phyloP scores from a whole-genome alignment of 2,113 vertebrate species.

The Bos taurus region DNA sequence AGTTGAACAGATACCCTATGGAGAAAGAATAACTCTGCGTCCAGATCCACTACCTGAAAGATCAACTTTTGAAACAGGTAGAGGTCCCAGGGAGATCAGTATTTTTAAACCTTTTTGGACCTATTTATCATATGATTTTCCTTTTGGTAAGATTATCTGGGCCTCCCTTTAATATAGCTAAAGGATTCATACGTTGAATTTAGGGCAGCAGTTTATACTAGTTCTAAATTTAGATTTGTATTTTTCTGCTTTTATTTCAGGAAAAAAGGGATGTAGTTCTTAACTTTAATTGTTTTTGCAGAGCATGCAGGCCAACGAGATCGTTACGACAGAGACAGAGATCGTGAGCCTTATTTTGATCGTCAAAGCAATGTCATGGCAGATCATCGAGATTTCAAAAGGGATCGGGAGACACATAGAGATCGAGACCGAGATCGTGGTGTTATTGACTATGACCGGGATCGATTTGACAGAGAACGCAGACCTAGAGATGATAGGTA shows the following conservation, averaged over 20 bases:
- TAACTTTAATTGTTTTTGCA: slow-evolving; percentile 67
- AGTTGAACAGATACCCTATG: slow-evolving; percentile 95
- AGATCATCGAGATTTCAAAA: slow-evolving; percentile 92
- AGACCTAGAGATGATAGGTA: slow-evolving; percentile 93
- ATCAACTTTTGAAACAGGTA: slow-evolving; percentile 93
- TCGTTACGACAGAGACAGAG: slow-evolving; percentile 90
- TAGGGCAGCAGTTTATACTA: slow-evolving; percentile 22
- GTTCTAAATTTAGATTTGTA: slow-evolving; percentile 41
- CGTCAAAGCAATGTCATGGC: slow-evolving; percentile 86
- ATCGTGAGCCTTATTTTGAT: slow-evolving; percentile 89
- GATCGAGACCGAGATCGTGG: slow-evolving; percentile 85
- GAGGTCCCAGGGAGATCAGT: slow-evolving; percentile 9
- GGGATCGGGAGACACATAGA: slow-evolving; percentile 86
- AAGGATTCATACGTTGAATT: slow-evolving; percentile 27
- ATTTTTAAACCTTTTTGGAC: slow-evolving; percentile 6
- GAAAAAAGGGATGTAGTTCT: background rate
- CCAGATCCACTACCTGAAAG: slow-evolving; percentile 90
- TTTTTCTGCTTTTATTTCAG: slow-evolving; percentile 3
- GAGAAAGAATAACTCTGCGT: slow-evolving; percentile 94
- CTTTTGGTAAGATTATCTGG: slow-evolving; percentile 23
- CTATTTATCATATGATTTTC: background rate
- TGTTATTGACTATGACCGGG: slow-evolving; percentile 89
- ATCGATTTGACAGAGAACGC: slow-evolving; percentile 92
- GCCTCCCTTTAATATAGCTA: background rate
- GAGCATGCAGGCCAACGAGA: slow-evolving; percentile 86